A percentile compares a stretch with the other conserved stretches of the same genome.
Conservation (phyloP, 2,113 vertebrate species). For the Candoia aspera region DNA sequence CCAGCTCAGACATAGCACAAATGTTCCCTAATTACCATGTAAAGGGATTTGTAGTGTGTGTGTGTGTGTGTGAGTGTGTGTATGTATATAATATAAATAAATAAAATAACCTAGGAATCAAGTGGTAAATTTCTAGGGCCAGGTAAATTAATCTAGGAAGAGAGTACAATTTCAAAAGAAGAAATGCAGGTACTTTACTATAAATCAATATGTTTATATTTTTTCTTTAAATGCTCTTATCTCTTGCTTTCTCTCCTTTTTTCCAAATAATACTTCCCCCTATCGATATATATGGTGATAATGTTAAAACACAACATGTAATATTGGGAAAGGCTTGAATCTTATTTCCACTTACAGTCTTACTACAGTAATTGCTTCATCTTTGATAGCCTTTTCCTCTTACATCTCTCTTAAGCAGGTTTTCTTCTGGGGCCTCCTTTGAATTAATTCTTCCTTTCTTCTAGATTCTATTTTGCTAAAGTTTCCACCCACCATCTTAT, state of each 20-base stretch:
- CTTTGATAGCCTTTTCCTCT: background rate
- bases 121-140: conserved; percentile 40
- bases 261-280: conserved; percentile 16
- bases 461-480: background rate
- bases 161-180: background rate
- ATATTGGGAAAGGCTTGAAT: background rate
- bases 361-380: fast-evolving
- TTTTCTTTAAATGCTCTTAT: conserved; percentile 15
- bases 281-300: conserved; percentile 10
- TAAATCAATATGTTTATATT: conserved; percentile 30
- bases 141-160: conserved; percentile 43
- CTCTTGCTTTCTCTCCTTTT: background rate
- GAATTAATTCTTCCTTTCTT: background rate
- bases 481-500: background rate
- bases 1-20: conserved; percentile 3
- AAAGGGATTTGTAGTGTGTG: conserved; percentile 58
- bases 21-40: conserved; percentile 19
- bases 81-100: too few species aligned
- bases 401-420: background rate
- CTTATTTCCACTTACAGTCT: background rate
- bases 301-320: conserved; percentile 25
- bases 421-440: background rate
- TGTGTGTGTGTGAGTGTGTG: too few species aligned
- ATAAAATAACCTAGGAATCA: conserved; percentile 36
- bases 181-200: conserved; percentile 31